Base-by-base conservation (phyloP, 1,140 invertebrate genomes). In the Melitaea cinxia region DNA sequence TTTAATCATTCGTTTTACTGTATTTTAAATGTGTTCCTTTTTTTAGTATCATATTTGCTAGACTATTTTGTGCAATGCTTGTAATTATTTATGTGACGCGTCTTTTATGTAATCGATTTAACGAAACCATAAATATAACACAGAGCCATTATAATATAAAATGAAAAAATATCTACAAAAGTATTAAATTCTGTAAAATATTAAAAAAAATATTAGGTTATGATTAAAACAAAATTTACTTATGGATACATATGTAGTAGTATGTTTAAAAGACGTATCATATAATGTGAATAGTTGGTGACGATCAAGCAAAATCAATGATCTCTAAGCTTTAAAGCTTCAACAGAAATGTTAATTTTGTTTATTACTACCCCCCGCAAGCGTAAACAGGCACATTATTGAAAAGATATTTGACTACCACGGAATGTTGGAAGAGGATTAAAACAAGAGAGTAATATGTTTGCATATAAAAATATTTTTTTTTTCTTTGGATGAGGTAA, bases 401-500 rank as follows among this genome's bases (percentile, higher is more conserved):
- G 7, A 42, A 28, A 28, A 24, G 35, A n/a, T 45, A 57, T 45
- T 42, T 42, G 54, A 57, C 54, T 57, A 45, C 45, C 54, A 26
- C 1, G n/a, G n/a, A n/a, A n/a, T n/a, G n/a, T n/a, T n/a, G n/a
- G n/a, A n/a, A n/a, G n/a, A n/a, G n/a, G n/a, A n/a, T n/a, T n/a
- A n/a, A n/a, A n/a, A n/a, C n/a, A n/a, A n/a, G n/a, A n/a, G n/a
- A n/a, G n/a, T n/a, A n/a, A n/a, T n/a, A n/a, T n/a, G n/a, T n/a
- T n/a, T n/a, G n/a, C n/a, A n/a, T n/a, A n/a, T n/a, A n/a, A n/a
- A n/a, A n/a, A n/a, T n/a, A n/a, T n/a, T n/a, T n/a, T n/a, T n/a
- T n/a, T n/a, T n/a, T n/a, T n/a, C n/a, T n/a, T n/a, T n/a, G n/a
- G n/a, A n/a, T n/a, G n/a, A n/a, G n/a, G n/a, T n/a, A n/a, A n/a